Evolutionary conservation across 2,888 invertebrate genomes (phyloP), one percentile per base, ranked within the genome.

Genomic region (Ephialtes manifestator): DNA sequence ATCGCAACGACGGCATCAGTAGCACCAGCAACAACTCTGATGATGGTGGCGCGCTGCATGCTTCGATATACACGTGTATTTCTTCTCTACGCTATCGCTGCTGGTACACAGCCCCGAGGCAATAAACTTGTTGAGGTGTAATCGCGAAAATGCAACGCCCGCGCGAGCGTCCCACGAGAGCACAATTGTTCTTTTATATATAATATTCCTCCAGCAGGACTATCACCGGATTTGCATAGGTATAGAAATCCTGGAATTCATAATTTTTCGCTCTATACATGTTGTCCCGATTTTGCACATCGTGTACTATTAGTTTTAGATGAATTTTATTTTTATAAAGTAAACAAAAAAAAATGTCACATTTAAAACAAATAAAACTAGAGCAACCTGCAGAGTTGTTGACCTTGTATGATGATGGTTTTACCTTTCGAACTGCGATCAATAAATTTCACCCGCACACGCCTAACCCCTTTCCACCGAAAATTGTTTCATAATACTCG

Each of bases 121-220:
- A 75, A 75, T 75, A 75, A 75, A 75, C 20, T 63, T 63, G 48
- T 48, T 35, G 63, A 75, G 35, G 46, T 75, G 63, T 48, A 55
- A 48, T 63, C 31, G 48, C 75, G 31, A 46, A 63, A 75, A 63
- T 75, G 18, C 65, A 63, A 7, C 39, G 39, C 35, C 15, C 63
- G 46, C 18, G 8, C n/a, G 75, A 43, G 60, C 55, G 46, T 8
- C 46, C 35, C 65, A 39, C 31, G 31, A 43, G 15, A 11, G 18
- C 15, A 7, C 18, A 35, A 35, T n/a, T 35, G 60, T n/a, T 63
- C 8, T 63, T 35, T 63, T 31, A 51, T 53, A 51, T 53, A 31
- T 18, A 63, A 53, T 51, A 53, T 46, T 46, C 43, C 65, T 43
- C 39, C 43, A 24, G 39, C 20, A 18, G 18, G 35, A 2, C 13